These are phyloP conservation scores for Drosophila malerkotliana DNA, from an alignment of 1,140 invertebrate genomes.

Conservation along the genomic window DNA sequence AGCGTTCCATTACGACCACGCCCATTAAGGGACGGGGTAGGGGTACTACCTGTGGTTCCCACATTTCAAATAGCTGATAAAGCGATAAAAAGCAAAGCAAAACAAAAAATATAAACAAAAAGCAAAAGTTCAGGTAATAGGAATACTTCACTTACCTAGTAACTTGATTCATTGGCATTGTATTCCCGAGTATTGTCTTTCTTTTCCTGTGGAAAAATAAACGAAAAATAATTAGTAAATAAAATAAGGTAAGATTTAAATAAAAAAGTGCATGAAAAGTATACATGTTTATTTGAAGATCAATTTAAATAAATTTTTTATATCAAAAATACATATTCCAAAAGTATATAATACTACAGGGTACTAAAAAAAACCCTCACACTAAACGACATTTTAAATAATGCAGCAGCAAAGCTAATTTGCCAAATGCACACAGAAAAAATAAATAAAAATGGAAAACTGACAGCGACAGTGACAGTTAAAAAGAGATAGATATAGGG, in stretches of 20 bases:
- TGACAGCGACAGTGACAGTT: slow-evolving; percentile 1
- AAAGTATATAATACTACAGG: not conserved
- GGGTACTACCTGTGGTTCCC: slow-evolving; percentile 38
- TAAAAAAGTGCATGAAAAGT: too few relatives aligned
- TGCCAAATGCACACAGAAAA: slow-evolving; percentile 54
- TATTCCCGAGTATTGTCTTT: slow-evolving; percentile 20
- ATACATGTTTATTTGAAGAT: too few relatives aligned
- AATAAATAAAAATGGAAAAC: not conserved
- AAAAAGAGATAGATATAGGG: slow-evolving; percentile 3
- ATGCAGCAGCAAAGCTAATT: slow-evolving; percentile 43
- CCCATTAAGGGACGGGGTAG: slow-evolving; percentile 2
- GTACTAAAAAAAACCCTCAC: slow-evolving; percentile 17
- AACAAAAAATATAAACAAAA: slow-evolving; percentile 13
- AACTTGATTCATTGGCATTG: not conserved
- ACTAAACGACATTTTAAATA: slow-evolving; percentile 50
- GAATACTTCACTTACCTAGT: not conserved
- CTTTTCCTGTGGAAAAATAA: slow-evolving; percentile 11
- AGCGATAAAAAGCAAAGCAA: slow-evolving; percentile 21
- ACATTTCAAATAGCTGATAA: slow-evolving; percentile 60
- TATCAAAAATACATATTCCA: too few relatives aligned
- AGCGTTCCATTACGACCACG: slow-evolving; percentile 24
- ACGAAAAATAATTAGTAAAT: not conserved
- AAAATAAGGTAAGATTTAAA: too few relatives aligned
- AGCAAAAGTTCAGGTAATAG: slow-evolving; percentile 21
- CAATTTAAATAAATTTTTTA: too few relatives aligned